phyloP scores from a whole-genome alignment of 2,888 invertebrate genomes.

The Notocelia uddmanniana region DNA sequence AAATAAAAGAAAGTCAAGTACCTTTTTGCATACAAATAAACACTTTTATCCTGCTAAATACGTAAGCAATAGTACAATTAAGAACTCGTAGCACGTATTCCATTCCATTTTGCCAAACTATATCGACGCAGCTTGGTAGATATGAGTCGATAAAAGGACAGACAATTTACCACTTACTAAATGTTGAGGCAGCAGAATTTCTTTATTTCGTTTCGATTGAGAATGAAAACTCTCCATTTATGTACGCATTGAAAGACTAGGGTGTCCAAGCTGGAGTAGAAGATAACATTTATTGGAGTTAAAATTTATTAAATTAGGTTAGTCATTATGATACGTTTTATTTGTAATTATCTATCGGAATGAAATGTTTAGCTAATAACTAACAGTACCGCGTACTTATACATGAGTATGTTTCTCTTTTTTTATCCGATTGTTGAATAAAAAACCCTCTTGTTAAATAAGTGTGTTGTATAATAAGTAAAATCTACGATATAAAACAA shows the following conservation, averaged over 20 bases:
- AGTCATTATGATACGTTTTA: too few species aligned
- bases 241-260: constrained; percentile 18
- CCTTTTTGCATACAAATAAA: constrained; percentile 20
- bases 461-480: too few species aligned
- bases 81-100: constrained; percentile 60
- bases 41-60: constrained; percentile 24
- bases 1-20: background rate
- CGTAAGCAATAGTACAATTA: constrained; percentile 37
- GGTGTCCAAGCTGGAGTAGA: constrained; percentile 5
- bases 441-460: too few species aligned
- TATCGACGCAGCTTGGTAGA: constrained; percentile 60
- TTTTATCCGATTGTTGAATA: too few species aligned
- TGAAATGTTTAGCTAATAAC: too few species aligned
- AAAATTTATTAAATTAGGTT: too few species aligned
- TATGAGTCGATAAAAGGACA: constrained; percentile 65
- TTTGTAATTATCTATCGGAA: too few species aligned
- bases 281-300: too few species aligned
- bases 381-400: too few species aligned
- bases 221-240: constrained; percentile 35
- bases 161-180: constrained; percentile 69
- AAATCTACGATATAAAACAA: background rate
- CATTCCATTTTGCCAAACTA: constrained; percentile 67
- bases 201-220: constrained; percentile 66
- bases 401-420: too few species aligned
- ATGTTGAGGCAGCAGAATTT: constrained; percentile 70